Percentiles rank a stretch among this genome's conserved stretches.
phyloP scores from a whole-genome alignment of 2,797 vertebrate species.

The Chaenodraco wilsoni region DNA sequence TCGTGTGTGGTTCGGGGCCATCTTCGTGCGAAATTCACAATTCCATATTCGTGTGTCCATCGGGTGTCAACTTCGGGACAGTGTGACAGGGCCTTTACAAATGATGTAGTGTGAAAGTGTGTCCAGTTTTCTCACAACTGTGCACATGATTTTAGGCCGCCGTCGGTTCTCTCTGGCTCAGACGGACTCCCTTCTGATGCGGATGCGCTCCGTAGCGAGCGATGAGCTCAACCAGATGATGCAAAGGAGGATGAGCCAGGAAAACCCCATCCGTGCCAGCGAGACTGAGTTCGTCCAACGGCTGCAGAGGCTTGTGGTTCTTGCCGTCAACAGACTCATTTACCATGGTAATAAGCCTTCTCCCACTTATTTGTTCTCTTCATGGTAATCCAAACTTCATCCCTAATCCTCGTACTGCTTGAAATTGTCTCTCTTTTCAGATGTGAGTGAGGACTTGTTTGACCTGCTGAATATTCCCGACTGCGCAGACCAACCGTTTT shows the following conservation, averaged over 20 bases:
- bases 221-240: constrained; percentile 96
- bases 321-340: constrained; percentile 94
- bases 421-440: constrained; percentile 71
- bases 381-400: not conserved
- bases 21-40: too few species aligned
- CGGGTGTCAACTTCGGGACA: too few species aligned
- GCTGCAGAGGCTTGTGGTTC: constrained; percentile 91
- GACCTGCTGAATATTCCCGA: constrained; percentile 91
- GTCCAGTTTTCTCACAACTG: not conserved
- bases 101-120: not conserved
- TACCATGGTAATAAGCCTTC: constrained; percentile 87
- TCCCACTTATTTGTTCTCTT: not conserved
- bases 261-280: constrained; percentile 91
- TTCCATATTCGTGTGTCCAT: too few species aligned
- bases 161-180: constrained; percentile 89
- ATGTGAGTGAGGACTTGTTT: constrained; percentile 88
- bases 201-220: constrained; percentile 94
- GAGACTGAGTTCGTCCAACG: constrained; percentile 93
- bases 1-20: too few species aligned
- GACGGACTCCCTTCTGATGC: constrained; percentile 91
- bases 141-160: constrained; percentile 77
- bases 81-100: too few species aligned
- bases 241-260: constrained; percentile 96
- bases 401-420: constrained; percentile 23
- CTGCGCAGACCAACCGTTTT: constrained; percentile 82